phyloP scores from a whole-genome alignment of 2,888 invertebrate species.

The Trissolcus japonicus region DNA sequence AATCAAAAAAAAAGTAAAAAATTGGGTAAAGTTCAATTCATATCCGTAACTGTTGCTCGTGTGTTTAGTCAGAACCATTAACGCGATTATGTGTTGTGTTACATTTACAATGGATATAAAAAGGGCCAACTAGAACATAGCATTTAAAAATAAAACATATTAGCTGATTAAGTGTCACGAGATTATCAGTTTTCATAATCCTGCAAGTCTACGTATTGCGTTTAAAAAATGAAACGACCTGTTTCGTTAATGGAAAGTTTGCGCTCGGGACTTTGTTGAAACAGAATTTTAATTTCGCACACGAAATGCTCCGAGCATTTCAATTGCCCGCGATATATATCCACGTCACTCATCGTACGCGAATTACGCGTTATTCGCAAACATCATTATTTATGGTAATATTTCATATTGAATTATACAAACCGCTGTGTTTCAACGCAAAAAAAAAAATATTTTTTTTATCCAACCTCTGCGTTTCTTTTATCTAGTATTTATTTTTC shows the following conservation, averaged over 20 bases:
- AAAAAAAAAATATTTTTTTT: conserved; percentile 1
- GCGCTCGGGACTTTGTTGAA: conserved; percentile 10
- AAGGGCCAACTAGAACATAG: conserved; percentile 3
- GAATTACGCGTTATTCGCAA: conserved; percentile 23
- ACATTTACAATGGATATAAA: conserved; percentile 4
- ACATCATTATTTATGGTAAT: conserved; percentile 33
- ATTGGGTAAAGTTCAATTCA: conserved; percentile 29
- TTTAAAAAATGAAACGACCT: conserved; percentile 6
- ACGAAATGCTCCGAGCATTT: not conserved
- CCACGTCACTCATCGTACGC: conserved; percentile 21
- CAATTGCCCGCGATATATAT: conserved; percentile 2
- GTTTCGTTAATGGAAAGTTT: conserved; percentile 4
- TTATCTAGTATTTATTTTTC: too few species aligned
- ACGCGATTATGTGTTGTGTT: conserved; percentile 35
- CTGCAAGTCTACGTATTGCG: not conserved
- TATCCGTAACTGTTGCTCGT: conserved; percentile 38
- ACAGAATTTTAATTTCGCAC: conserved; percentile 7
- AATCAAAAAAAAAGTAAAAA: conserved; percentile 24
- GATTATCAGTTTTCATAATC: conserved; percentile 28
- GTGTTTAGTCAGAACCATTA: conserved; percentile 23
- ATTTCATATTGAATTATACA: conserved; percentile 34
- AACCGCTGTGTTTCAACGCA: conserved; percentile 5
- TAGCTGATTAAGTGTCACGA: conserved; percentile 14
- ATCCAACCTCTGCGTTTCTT: not conserved
- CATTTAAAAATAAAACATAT: conserved; percentile 30